These are phyloP conservation scores for Pseudochromis fuscus DNA, from an alignment of 2,797 vertebrate species.

Conservation along the genomic window DNA sequence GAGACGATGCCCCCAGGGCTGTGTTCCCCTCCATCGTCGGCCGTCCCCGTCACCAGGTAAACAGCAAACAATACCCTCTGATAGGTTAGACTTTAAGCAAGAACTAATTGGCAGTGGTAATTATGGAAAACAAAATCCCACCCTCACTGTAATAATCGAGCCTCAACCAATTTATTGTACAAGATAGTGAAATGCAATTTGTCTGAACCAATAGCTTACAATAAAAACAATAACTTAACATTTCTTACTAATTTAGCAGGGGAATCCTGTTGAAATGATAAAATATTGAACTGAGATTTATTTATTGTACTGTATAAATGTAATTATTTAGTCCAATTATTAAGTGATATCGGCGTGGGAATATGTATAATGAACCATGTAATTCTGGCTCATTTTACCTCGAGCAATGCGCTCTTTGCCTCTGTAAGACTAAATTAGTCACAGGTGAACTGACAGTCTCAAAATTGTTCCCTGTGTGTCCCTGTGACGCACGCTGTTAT, in stretches of 20 bases:
- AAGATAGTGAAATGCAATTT: not conserved
- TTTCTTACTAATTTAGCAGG: not conserved
- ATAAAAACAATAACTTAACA: not conserved
- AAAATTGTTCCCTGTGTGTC: slow-evolving; percentile 46
- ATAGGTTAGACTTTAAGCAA: not conserved
- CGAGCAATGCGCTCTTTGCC: slow-evolving; percentile 29
- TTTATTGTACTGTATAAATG: not conserved
- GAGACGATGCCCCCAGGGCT: slow-evolving; percentile 96
- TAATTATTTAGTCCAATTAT: not conserved
- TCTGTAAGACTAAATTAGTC: slow-evolving; percentile 54
- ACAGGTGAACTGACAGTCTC: slow-evolving; percentile 34
- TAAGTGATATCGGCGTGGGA: not conserved
- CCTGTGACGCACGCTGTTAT: slow-evolving; percentile 42
- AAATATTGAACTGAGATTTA: not conserved
- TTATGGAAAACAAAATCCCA: too few species aligned
- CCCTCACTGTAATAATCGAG: not conserved
- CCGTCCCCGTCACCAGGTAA: slow-evolving; percentile 97
- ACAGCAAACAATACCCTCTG: slow-evolving; percentile 11
- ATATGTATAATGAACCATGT: slow-evolving; percentile 10
- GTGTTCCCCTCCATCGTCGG: slow-evolving; percentile 99
- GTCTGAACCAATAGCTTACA: not conserved
- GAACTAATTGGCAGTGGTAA: not conserved
- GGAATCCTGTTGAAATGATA: not conserved
- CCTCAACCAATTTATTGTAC: not conserved
- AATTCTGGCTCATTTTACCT: slow-evolving; percentile 11